Evolutionary conservation across 2,888 invertebrate species (phyloP).

Genomic region (Trissonchulus latispiculum): DNA sequence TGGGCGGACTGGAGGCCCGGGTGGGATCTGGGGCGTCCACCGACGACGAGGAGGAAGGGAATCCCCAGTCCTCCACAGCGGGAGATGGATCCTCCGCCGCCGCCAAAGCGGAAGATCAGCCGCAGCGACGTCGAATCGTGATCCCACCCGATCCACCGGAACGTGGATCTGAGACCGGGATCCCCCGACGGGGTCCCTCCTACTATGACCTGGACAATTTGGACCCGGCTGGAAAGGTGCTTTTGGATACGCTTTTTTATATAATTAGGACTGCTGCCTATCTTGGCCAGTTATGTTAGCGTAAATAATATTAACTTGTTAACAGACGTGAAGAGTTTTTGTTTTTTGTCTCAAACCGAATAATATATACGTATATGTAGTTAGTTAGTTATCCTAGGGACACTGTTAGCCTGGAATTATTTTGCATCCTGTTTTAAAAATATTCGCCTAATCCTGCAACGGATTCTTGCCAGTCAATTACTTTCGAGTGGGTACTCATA

Average conservation of each 20-base stretch:
- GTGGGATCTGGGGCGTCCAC: neutral
- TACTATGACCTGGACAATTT: neutral
- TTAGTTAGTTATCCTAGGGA: too few relatives aligned
- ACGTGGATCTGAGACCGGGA: too few relatives aligned
- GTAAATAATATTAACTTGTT: neutral
- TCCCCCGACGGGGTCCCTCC: neutral
- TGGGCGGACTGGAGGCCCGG: constrained; percentile 17
- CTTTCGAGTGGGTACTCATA: too few relatives aligned
- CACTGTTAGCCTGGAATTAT: too few relatives aligned
- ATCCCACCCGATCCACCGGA: too few relatives aligned
- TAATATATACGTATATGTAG: too few relatives aligned
- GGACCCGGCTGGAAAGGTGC: neutral
- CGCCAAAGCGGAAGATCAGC: neutral
- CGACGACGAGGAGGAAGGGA: constrained; percentile 17
- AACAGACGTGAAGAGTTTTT: neutral
- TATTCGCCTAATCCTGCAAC: too few relatives aligned
- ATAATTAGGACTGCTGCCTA: neutral
- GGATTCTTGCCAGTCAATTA: too few relatives aligned
- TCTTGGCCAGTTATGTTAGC: neutral
- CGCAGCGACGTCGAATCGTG: neutral
- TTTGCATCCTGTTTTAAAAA: too few relatives aligned
- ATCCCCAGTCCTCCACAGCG: neutral
- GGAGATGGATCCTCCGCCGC: neutral
- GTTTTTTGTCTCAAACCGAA: too few relatives aligned
- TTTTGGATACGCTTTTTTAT: too few relatives aligned